These are phyloP conservation scores for Apteryx owenii DNA, from an alignment of 2,113 vertebrate genomes.

Conservation along the genomic window DNA sequence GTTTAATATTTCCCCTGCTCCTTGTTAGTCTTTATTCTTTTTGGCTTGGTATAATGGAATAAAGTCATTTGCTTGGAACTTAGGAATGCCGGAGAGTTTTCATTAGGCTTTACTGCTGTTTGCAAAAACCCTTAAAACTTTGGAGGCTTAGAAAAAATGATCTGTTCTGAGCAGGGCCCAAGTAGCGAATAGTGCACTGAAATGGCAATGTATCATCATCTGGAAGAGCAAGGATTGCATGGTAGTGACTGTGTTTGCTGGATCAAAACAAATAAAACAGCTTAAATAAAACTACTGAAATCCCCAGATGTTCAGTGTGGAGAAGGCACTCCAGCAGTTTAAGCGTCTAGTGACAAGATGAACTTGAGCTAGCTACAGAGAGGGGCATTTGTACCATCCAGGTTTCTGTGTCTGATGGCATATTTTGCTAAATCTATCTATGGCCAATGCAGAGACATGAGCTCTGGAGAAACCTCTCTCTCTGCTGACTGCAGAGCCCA, in stretches of 20 bases:
- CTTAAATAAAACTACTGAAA: background rate
- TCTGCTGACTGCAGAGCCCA: background rate
- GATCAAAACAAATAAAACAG: background rate
- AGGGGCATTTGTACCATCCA: too few species aligned
- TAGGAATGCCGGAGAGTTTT: background rate
- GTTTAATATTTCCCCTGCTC: constrained; percentile 1
- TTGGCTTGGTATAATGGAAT: constrained; percentile 29
- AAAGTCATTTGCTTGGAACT: constrained; percentile 8
- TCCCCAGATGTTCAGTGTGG: background rate
- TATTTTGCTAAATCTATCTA: background rate
- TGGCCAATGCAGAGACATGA: background rate
- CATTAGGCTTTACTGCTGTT: constrained; percentile 1
- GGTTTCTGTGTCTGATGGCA: too few species aligned
- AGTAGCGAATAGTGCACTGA: background rate
- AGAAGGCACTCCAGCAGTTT: rapidly evolving
- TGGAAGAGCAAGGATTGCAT: background rate
- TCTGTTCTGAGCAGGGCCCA: background rate
- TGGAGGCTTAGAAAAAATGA: background rate
- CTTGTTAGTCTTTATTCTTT: constrained; percentile 10
- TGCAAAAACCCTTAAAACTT: background rate
- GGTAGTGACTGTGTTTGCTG: background rate
- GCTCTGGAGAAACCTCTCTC: background rate
- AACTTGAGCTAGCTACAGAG: background rate
- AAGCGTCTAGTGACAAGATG: background rate
- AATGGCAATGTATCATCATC: background rate